Percentiles rank a stretch among this genome's conserved stretches.
Evolutionary conservation across 1,140 invertebrate genomes (phyloP).

Genomic region (Megalopta genalis): DNA sequence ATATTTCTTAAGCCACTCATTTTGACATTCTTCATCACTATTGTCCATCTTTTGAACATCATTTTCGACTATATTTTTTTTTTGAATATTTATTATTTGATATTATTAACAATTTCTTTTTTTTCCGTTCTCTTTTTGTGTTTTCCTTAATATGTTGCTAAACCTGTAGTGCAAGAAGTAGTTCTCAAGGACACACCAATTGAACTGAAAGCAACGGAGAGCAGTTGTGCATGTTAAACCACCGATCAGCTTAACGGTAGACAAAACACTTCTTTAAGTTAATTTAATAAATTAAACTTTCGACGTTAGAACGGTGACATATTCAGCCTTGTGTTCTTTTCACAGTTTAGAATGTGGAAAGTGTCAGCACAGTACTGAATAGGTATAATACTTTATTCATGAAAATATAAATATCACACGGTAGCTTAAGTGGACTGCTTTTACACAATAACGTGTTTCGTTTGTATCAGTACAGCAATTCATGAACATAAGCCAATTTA

Average conservation of each 20-base stretch:
- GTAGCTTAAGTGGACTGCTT: slow-evolving; percentile 67
- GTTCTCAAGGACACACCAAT: slow-evolving; percentile 97
- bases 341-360: slow-evolving; percentile 28
- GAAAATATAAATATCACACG: slow-evolving; percentile 47
- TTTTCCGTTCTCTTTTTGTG: slow-evolving; percentile 78
- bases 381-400: slow-evolving; percentile 44
- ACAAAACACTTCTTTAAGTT: slow-evolving; percentile 71
- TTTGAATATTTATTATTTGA: slow-evolving; percentile 44
- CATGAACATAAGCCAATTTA: slow-evolving; percentile 37
- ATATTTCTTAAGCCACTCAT: slow-evolving; percentile 7
- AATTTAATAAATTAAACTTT: slow-evolving; percentile 68
- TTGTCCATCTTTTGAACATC: slow-evolving; percentile 21
- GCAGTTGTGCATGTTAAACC: slow-evolving; percentile 93
- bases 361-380: slow-evolving; percentile 47
- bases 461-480: slow-evolving; percentile 35
- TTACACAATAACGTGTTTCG: slow-evolving; percentile 66
- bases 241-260: slow-evolving; percentile 72
- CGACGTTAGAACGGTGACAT: slow-evolving; percentile 47
- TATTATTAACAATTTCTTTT: slow-evolving; percentile 59
- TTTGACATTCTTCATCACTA: not conserved
- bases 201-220: slow-evolving; percentile 93
- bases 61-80: slow-evolving; percentile 35
- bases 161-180: slow-evolving; percentile 95
- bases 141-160: slow-evolving; percentile 85
- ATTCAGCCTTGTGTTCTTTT: slow-evolving; percentile 48